Evolutionary conservation across 2,888 invertebrate genomes (phyloP).

Genomic region (Portevinia maculata): DNA sequence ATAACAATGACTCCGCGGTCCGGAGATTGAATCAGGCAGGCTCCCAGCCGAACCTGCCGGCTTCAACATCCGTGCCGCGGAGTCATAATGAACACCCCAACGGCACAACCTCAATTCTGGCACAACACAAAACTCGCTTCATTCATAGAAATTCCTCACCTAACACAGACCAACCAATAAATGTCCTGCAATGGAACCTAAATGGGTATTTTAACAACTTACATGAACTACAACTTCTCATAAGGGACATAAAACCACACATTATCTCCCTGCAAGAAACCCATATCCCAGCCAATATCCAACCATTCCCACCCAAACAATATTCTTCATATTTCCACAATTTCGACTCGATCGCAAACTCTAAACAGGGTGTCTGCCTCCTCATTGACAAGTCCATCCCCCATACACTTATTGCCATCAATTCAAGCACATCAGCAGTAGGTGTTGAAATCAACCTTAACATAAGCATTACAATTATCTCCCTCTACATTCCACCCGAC

Average conservation of each 20-base stretch:
- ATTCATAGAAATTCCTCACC: no score
- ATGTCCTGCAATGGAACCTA: not conserved
- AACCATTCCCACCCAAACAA: conserved; percentile 1
- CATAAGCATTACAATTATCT: conserved; percentile 26
- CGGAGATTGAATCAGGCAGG: no score
- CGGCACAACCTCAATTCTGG: no score
- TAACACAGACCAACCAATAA: no score
- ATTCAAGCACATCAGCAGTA: conserved; percentile 33
- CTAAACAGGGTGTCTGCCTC: conserved; percentile 54
- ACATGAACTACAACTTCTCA: not conserved
- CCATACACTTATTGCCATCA: conserved; percentile 31
- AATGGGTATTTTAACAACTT: not conserved
- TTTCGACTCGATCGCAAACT: conserved; percentile 30
- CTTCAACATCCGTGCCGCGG: no score
- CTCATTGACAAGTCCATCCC: conserved; percentile 54
- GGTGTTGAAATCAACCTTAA: conserved; percentile 38
- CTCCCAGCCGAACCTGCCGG: no score
- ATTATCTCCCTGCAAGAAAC: conserved; percentile 45
- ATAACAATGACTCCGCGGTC: no score
- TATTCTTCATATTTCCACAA: conserved; percentile 48
- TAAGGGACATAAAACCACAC: not conserved
- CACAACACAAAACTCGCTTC: no score
- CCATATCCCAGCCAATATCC: not conserved
- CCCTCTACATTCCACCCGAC: conserved; percentile 39
- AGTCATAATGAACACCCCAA: no score